Base-by-base conservation (phyloP, 1,140 invertebrate genomes). In the Episyrphus balteatus region DNA sequence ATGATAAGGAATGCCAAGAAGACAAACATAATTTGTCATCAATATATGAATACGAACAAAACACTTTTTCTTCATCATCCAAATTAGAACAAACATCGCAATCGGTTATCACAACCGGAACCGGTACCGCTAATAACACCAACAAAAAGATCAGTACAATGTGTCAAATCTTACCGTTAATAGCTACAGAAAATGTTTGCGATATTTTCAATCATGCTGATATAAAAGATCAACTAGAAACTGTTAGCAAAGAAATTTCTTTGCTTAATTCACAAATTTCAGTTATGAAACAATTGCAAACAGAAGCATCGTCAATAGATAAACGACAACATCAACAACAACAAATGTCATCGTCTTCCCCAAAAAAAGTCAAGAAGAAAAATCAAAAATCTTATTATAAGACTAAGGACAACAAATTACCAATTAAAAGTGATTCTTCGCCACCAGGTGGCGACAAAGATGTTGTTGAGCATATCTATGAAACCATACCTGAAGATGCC, bases 401-500 rank as follows among this genome's bases (percentile, higher is more conserved):
- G n/a, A n/a, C n/a, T n/a, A n/a, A n/a, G n/a, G n/a, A n/a, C n/a
- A n/a, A n/a, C n/a, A n/a, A n/a, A n/a, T n/a, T n/a, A n/a, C n/a
- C n/a, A n/a, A n/a, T n/a, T n/a, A n/a, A n/a, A n/a, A n/a, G n/a
- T n/a, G n/a, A n/a, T n/a, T n/a, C n/a, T n/a, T n/a, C n/a, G n/a
- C n/a, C n/a, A n/a, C n/a, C n/a, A n/a, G n/a, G n/a, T n/a, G n/a
- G n/a, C n/a, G n/a, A n/a, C n/a, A n/a, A n/a, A 26, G 21, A 26
- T 26, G 21, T 8, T 26, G 21, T 70, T 3, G 77, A 80, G 48
- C 77, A 79, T 52, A 79, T 80, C 43, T 80, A 80, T 50, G 77
- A 79, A 55, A 78, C 77, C 3, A 79, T 79, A 47, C 75, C 75
- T 3, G 76, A 78, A 53, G 71, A 73, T 1, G 70, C 72, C 31